Evolutionary conservation across 1,140 invertebrate species (phyloP).

Genomic region (Drosophila truncata): DNA sequence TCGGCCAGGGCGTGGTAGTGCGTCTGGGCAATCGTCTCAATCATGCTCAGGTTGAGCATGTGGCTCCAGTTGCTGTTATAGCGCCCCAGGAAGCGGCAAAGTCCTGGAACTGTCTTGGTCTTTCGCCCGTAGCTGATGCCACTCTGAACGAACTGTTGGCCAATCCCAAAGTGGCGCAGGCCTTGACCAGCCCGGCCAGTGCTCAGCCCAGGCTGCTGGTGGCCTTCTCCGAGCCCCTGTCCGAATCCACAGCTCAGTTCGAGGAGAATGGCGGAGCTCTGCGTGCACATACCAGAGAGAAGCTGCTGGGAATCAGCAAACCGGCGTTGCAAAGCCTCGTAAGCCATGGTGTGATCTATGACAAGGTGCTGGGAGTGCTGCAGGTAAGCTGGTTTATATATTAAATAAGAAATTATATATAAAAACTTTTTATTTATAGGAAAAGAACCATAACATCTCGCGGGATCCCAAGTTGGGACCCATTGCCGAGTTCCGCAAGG

Average conservation of each 20-base stretch:
- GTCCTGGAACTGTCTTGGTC: slow-evolving; percentile 45
- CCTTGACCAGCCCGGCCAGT: slow-evolving; percentile 27
- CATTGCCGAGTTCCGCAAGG: slow-evolving; percentile 86
- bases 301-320: slow-evolving; percentile 67
- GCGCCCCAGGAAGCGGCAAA: slow-evolving; percentile 15
- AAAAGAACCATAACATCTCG: slow-evolving; percentile 86
- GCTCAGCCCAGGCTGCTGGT: slow-evolving; percentile 66
- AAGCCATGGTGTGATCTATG: slow-evolving; percentile 87
- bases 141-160: slow-evolving; percentile 61
- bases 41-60: slow-evolving; percentile 61
- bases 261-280: slow-evolving; percentile 37
- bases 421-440: slow-evolving; percentile 34
- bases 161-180: slow-evolving; percentile 60
- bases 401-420: neutral
- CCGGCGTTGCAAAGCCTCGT: slow-evolving; percentile 86
- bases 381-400: slow-evolving; percentile 51
- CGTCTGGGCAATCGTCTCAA: slow-evolving; percentile 79
- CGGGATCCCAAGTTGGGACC: slow-evolving; percentile 87
- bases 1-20: slow-evolving; percentile 88
- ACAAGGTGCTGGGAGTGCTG: slow-evolving; percentile 86
- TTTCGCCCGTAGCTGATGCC: slow-evolving; percentile 55
- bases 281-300: slow-evolving; percentile 55
- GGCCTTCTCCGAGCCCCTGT: slow-evolving; percentile 69
- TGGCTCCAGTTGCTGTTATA: slow-evolving; percentile 10
- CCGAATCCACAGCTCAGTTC: slow-evolving; percentile 55